Base-by-base conservation (phyloP, 1,140 invertebrate genomes). In the Oreohelix idahoensis region DNA sequence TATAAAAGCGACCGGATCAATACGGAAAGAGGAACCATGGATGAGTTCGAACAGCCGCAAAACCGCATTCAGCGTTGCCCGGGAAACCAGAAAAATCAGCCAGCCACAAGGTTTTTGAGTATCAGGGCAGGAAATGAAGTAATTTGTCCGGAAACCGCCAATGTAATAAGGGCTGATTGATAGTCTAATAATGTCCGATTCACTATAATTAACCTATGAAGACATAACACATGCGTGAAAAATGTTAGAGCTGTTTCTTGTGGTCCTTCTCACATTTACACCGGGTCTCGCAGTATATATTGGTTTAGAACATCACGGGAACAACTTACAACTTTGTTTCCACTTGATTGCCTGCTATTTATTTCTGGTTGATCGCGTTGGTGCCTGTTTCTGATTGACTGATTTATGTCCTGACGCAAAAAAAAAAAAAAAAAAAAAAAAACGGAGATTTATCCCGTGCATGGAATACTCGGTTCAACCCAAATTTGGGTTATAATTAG, bases 91-190 rank as follows among this genome's bases (percentile, higher is more conserved):
- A 66, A 66, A 66, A 66, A 66, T 17, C 63, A 35, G 63, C n/a
- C 63, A 66, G 63, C 63, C 63, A 66, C 63, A 66, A 32, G 63
- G 29, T 32, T 66, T 66, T 29, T 66, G 29, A n/a, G 63, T 66
- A 66, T 66, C 63, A 66, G 63, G 63, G 29, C n/a, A 35, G 63
- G 63, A 66, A 66, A 66, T 66, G 63, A 66, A 66, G 29, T 66
- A 66, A 66, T 66, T 66, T 66, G 63, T 66, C 63, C 63, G 63
- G 63, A 66, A 66, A 66, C 63, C 63, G n/a, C 63, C 63, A 66
- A 66, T 66, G 63, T 66, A 66, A 66, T 66, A 66, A 66, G 29
- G 63, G 63, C 63, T 66, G 63, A 66, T 66, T 66, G 63, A 66
- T 66, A 66, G 63, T 66, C 63, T 66, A 66, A 66, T 66, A 66